Evolutionary conservation across 35 echinoderm and acorn worm genomes (phyloP), one percentile per base, ranked within the genome.

Genomic region (Anneissia japonica): DNA sequence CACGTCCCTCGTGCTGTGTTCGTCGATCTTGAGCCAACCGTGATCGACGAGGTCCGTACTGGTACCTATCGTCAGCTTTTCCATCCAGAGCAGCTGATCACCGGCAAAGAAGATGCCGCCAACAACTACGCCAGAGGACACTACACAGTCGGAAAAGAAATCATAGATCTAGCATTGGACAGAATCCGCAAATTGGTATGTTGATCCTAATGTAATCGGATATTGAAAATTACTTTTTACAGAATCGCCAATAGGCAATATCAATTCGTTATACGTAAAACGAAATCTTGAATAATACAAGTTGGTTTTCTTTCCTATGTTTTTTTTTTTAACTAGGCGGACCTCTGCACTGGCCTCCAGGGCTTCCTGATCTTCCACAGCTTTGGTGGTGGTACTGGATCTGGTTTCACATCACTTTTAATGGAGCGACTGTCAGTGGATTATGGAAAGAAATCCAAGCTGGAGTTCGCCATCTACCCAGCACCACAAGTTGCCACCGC

Each of bases 281-380:
- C n/a, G n/a, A n/a, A n/a, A n/a, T n/a, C n/a, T n/a, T n/a, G n/a
- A n/a, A n/a, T n/a, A n/a, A n/a, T n/a, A n/a, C n/a, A n/a, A n/a
- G n/a, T n/a, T n/a, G n/a, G n/a, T n/a, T n/a, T n/a, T n/a, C n/a
- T n/a, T n/a, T n/a, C n/a, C n/a, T n/a, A n/a, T n/a, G n/a, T n/a
- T n/a, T n/a, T n/a, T n/a, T n/a, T n/a, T n/a, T n/a, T n/a, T n/a
- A 9, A 19, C 2, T 23, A 81, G 79, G 4, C 16, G 36, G 84
- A 86, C 84, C 84, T 77, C n/a, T 86, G 84, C 73, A 76, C 56
- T 12, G 84, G 84, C 77, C 56, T 86, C 30, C 84, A 86, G 30
- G 84, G 84, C 0, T 86, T 86, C 73, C 84, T 86, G 14, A 19
- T 86, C 30, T 81, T 81, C 79, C 79, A 81, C 28, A 81, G 79